phyloP scores from a whole-genome alignment of 2,888 invertebrate species.

The Troides oblongomaculatus region DNA sequence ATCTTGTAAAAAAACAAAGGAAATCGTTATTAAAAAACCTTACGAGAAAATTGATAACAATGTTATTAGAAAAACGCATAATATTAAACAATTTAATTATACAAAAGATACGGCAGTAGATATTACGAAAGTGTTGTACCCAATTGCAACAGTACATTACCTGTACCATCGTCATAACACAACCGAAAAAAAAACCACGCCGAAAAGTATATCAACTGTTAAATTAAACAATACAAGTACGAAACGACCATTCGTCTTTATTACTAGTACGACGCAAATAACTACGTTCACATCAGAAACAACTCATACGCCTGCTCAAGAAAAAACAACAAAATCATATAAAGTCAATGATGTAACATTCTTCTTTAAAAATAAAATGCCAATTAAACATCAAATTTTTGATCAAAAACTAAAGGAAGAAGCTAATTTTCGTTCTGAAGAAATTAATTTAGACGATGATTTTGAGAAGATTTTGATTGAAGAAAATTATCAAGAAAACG shows the following conservation, averaged over 20 bases:
- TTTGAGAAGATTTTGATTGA: constrained; percentile 26
- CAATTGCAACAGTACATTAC: constrained; percentile 20
- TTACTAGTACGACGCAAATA: background rate
- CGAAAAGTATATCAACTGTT: constrained; percentile 6
- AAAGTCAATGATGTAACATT: background rate
- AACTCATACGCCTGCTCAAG: background rate
- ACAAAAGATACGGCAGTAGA: constrained; percentile 1
- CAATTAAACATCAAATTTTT: constrained; percentile 2
- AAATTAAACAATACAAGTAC: background rate
- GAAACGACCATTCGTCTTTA: background rate
- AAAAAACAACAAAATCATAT: background rate
- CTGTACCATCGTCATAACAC: constrained; percentile 22
- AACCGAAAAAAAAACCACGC: background rate
- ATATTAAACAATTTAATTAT: constrained; percentile 10
- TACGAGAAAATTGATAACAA: constrained; percentile 2
- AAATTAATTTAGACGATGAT: constrained; percentile 27
- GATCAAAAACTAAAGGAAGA: constrained; percentile 22
- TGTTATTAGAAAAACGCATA: background rate
- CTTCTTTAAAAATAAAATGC: constrained; percentile 1
- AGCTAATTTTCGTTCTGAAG: constrained; percentile 18
- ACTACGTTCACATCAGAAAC: background rate
- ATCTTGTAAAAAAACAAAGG: constrained; percentile 17
- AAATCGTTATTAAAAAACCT: constrained; percentile 12
- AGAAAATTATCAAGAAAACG: constrained; percentile 28
- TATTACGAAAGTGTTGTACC: constrained; percentile 17